Conservation (phyloP, 35 echinoderm and acorn worm species). For the Ophiothrix spiculata region DNA sequence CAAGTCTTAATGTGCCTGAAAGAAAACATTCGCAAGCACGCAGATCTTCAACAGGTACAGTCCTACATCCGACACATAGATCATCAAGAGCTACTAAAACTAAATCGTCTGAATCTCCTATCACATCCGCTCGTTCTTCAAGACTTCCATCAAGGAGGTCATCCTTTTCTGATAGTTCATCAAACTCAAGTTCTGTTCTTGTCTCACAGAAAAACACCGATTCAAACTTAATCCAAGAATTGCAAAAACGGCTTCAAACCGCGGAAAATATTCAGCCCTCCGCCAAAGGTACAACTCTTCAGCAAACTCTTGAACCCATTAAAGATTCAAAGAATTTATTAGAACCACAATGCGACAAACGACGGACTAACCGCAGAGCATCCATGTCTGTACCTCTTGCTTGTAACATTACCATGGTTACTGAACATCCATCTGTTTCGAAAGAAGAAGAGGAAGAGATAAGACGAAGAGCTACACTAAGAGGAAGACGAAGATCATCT, state of each 20-base stretch:
- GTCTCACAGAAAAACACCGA: not conserved
- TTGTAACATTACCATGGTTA: not conserved
- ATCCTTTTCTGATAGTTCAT: not conserved
- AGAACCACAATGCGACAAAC: not conserved
- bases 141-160: not conserved
- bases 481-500: slow-evolving; percentile 9
- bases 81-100: no score
- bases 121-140: not conserved
- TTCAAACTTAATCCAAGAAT: not conserved
- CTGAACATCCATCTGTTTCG: not conserved
- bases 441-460: slow-evolving; percentile 15
- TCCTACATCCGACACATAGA: not conserved
- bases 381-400: not conserved
- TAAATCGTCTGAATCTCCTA: not conserved
- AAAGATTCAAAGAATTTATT: no score
- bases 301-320: not conserved
- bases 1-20: not conserved
- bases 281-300: not conserved
- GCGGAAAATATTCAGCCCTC: not conserved
- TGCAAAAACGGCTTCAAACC: not conserved
- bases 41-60: not conserved
- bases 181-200: not conserved
- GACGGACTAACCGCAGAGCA: not conserved
- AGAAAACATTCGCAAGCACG: not conserved
- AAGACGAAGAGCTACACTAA: not conserved